Conservation (phyloP, 92 coral and sea anemone genomes). For the Palythoa heliodiscus region DNA sequence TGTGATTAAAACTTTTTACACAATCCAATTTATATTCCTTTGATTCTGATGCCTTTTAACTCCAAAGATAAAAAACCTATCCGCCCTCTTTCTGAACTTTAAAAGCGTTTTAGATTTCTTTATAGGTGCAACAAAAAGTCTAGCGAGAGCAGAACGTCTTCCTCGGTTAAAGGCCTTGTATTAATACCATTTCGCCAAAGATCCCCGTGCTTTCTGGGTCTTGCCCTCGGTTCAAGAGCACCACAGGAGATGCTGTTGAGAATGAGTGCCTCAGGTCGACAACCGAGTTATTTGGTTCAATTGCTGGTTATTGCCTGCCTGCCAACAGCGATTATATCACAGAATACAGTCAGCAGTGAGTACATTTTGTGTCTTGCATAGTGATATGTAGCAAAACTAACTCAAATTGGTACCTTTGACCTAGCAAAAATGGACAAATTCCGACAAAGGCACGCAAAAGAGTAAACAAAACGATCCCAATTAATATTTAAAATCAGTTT, state of each 20-base stretch:
- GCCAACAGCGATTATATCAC: not conserved
- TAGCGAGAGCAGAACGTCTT: not conserved
- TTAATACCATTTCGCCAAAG: not conserved
- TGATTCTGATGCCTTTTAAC: not conserved
- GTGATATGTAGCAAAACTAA: not conserved
- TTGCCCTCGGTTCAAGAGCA: slow-evolving; percentile 29
- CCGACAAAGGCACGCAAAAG: not conserved
- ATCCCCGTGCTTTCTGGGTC: not conserved
- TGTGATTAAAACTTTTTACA: not conserved
- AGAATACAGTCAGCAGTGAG: not conserved
- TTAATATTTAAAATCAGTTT: not conserved
- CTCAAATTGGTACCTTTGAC: not conserved
- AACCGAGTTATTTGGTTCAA: slow-evolving; percentile 38
- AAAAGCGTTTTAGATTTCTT: not conserved
- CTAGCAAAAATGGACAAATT: slow-evolving; percentile 13
- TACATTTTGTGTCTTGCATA: not conserved
- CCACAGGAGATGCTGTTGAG: slow-evolving; percentile 11
- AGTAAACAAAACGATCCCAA: not conserved
- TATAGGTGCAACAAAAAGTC: not conserved
- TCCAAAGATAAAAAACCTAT: no score
- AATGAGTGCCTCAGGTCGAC: slow-evolving; percentile 43
- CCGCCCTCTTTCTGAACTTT: no score
- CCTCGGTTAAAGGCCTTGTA: not conserved
- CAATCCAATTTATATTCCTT: slow-evolving; percentile 10
- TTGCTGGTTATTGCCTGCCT: not conserved